These are phyloP conservation scores for Maniola hyperantus DNA, from an alignment of 2,888 invertebrate genomes.

Conservation along the genomic window DNA sequence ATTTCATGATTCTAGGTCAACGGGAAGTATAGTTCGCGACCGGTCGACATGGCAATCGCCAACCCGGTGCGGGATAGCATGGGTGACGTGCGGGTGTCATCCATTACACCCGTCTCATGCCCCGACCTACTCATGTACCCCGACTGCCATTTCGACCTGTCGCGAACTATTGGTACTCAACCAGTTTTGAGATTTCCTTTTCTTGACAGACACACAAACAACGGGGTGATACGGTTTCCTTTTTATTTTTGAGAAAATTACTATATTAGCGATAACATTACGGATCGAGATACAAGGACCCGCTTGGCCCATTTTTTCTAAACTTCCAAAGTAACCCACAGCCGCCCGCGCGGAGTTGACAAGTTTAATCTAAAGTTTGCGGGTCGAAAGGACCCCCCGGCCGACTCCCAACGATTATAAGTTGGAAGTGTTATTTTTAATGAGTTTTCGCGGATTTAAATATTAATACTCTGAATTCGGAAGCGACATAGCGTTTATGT, in stretches of 20 bases:
- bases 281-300: background rate
- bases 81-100: too few relatives aligned
- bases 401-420: conserved; percentile 66
- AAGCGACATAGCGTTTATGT: conserved; percentile 35
- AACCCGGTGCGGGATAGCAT: too few relatives aligned
- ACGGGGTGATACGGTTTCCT: too few relatives aligned
- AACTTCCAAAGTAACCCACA: conserved; percentile 46
- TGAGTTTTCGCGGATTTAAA: conserved; percentile 68
- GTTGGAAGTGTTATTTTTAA: conserved; percentile 77
- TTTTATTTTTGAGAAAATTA: background rate
- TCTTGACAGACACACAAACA: too few relatives aligned
- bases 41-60: too few relatives aligned
- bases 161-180: too few relatives aligned
- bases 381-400: conserved; percentile 61
- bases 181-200: too few relatives aligned
- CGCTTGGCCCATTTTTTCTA: conserved; percentile 41
- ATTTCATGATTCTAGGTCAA: too few relatives aligned
- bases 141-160: too few relatives aligned
- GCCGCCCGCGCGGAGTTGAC: conserved; percentile 55
- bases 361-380: conserved; percentile 77
- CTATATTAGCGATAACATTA: background rate
- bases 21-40: too few relatives aligned
- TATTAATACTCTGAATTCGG: conserved; percentile 62
- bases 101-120: too few relatives aligned
- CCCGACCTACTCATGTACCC: too few relatives aligned